A percentile compares a stretch with the other conserved stretches of the same genome.
Conservation (phyloP, 2,888 invertebrate species). For the Protonemura montana region DNA sequence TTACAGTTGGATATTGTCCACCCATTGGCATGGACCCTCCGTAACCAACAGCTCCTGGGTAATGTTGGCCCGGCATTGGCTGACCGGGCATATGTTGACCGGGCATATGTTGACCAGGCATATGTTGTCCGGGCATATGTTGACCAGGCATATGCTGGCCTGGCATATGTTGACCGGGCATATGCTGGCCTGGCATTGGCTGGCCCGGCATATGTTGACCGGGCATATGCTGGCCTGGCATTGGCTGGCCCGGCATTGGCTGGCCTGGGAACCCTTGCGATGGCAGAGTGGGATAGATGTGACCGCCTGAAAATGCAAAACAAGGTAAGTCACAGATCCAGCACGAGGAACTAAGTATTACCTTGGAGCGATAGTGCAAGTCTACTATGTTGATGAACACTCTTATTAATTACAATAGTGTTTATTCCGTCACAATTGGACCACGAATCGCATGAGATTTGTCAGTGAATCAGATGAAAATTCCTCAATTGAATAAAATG, state of each 20-base stretch:
- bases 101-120: slow-evolving; percentile 47
- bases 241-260: slow-evolving; percentile 1
- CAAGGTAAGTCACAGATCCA: slow-evolving; percentile 18
- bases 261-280: slow-evolving; percentile 23
- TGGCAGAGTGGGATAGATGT: slow-evolving; percentile 38
- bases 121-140: slow-evolving; percentile 33
- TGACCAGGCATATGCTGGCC: background rate
- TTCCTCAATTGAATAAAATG: too few relatives aligned
- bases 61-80: background rate
- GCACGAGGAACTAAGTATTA: too few relatives aligned
- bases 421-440: too few relatives aligned
- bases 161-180: slow-evolving; percentile 29
- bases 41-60: background rate
- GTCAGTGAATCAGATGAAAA: too few relatives aligned
- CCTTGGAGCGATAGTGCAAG: too few relatives aligned
- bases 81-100: slow-evolving; percentile 48
- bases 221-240: slow-evolving; percentile 1
- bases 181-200: slow-evolving; percentile 50
- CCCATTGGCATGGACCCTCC: background rate
- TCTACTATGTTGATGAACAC: too few relatives aligned
- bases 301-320: slow-evolving; percentile 45
- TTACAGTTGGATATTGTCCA: background rate
- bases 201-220: slow-evolving; percentile 40
- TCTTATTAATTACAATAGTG: too few relatives aligned
- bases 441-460: too few relatives aligned